phyloP scores from a whole-genome alignment of 92 coral and sea anemone genomes.

The Phymanthus crucifer region DNA sequence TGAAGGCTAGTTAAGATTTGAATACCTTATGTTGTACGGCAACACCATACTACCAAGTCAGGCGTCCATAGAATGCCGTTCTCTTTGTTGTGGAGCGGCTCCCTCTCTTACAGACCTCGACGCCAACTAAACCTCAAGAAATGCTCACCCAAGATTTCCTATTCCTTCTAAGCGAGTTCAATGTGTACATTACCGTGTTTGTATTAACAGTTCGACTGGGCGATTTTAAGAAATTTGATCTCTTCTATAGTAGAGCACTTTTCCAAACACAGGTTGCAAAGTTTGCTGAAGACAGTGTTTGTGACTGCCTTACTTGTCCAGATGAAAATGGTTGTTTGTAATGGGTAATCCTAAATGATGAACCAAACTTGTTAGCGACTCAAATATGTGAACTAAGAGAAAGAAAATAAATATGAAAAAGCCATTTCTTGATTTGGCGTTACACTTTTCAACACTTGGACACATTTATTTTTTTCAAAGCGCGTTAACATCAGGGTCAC shows the following conservation, averaged over 20 bases:
- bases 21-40: conserved; percentile 40
- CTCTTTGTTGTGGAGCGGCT: conserved; percentile 15
- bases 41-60: conserved; percentile 22
- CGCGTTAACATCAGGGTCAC: conserved; percentile 12
- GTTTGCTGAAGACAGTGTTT: conserved; percentile 79
- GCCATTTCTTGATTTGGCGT: not conserved
- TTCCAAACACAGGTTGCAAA: conserved; percentile 87
- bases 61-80: conserved; percentile 28
- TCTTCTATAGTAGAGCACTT: conserved; percentile 61
- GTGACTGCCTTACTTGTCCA: conserved; percentile 54
- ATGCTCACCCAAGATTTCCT: not conserved
- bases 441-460: conserved; percentile 25
- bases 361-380: conserved; percentile 34
- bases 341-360: conserved; percentile 33
- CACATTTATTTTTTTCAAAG: conserved; percentile 1
- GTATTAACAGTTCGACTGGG: conserved; percentile 78
- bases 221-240: conserved; percentile 90
- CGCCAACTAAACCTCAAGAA: conserved; percentile 1
- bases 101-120: not conserved
- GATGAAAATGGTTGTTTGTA: conserved; percentile 37
- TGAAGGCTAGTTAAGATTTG: conserved; percentile 24
- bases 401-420: conserved; percentile 14
- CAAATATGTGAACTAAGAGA: conserved; percentile 22
- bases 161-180: conserved; percentile 15
- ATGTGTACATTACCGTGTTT: conserved; percentile 79